Conservation (phyloP, 2,888 invertebrate species). For the Synanthedon vespiformis region DNA sequence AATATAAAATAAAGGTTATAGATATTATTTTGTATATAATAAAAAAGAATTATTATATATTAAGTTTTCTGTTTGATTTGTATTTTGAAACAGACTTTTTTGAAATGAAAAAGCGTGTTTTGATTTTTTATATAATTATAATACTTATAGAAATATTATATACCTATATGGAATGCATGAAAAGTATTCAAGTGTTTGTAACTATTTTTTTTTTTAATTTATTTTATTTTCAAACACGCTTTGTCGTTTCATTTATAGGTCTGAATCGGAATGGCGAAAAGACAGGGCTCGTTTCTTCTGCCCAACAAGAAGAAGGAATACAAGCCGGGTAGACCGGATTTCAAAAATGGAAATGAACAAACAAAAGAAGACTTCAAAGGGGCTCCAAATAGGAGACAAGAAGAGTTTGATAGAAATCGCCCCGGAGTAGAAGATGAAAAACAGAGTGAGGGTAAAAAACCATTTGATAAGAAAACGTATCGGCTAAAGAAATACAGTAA, state of each 20-base stretch:
- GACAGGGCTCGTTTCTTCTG: conserved; percentile 44
- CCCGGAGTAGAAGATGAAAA: conserved; percentile 10
- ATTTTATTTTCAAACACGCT: conserved; percentile 53
- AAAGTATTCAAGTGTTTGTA: neutral
- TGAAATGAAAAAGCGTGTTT: conserved; percentile 56
- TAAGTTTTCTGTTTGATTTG: too few species aligned
- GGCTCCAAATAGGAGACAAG: conserved; percentile 24
- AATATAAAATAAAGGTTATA: too few species aligned
- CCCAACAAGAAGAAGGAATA: conserved; percentile 25
- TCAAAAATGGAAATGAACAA: conserved; percentile 9
- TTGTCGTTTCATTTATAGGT: conserved; percentile 63
- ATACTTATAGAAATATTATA: conserved; percentile 9
- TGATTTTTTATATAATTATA: conserved; percentile 7
- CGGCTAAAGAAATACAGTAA: conserved; percentile 77
- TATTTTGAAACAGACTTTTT: neutral
- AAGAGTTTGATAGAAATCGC: conserved; percentile 36
- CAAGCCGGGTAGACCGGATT: conserved; percentile 4
- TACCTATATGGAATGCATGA: conserved; percentile 5
- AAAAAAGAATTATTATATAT: too few species aligned
- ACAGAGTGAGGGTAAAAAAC: conserved; percentile 54
- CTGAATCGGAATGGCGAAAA: conserved; percentile 48
- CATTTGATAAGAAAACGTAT: conserved; percentile 77
- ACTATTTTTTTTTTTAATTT: conserved; percentile 8
- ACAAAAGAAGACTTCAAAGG: conserved; percentile 8
- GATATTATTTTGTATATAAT: too few species aligned